These are phyloP conservation scores for Chiridota heheva DNA, from an alignment of 35 echinoderm and acorn worm genomes.

Conservation along the genomic window DNA sequence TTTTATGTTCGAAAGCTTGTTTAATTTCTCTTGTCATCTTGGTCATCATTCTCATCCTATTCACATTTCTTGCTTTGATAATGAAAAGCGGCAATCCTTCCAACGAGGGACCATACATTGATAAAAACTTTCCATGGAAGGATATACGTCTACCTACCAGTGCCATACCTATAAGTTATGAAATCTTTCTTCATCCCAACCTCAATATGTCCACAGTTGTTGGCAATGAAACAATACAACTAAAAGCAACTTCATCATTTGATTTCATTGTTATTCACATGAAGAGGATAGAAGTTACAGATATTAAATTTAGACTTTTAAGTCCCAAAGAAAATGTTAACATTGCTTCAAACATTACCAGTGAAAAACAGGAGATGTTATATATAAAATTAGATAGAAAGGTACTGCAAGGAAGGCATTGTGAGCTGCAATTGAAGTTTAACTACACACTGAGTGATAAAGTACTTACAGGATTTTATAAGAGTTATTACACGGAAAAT, in stretches of 20 bases:
- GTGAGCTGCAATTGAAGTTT: slow-evolving; percentile 50
- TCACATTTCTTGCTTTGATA: not conserved
- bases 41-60: not conserved
- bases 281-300: slow-evolving; percentile 53
- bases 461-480: slow-evolving; percentile 67
- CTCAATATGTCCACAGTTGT: slow-evolving; percentile 30
- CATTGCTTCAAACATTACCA: slow-evolving; percentile 34
- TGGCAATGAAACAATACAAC: slow-evolving; percentile 48
- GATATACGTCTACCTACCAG: slow-evolving; percentile 65
- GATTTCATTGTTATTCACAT: slow-evolving; percentile 70
- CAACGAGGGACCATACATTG: not conserved
- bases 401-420: not conserved
- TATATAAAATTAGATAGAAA: slow-evolving; percentile 53
- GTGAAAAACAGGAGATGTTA: slow-evolving; percentile 21
- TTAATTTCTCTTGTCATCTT: slow-evolving; percentile 5
- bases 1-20: slow-evolving; percentile 9
- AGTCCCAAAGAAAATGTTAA: not conserved
- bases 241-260: not conserved
- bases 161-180: slow-evolving; percentile 54
- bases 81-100: not conserved
- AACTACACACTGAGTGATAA: slow-evolving; percentile 42
- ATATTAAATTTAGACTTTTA: slow-evolving; percentile 8
- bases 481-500: slow-evolving; percentile 62
- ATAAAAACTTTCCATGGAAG: slow-evolving; percentile 53
- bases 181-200: slow-evolving; percentile 73